A percentile compares a stretch with the other conserved stretches of the same genome.
phyloP scores from a whole-genome alignment of 2,797 vertebrate genomes.

The Microhierax caerulescens region DNA sequence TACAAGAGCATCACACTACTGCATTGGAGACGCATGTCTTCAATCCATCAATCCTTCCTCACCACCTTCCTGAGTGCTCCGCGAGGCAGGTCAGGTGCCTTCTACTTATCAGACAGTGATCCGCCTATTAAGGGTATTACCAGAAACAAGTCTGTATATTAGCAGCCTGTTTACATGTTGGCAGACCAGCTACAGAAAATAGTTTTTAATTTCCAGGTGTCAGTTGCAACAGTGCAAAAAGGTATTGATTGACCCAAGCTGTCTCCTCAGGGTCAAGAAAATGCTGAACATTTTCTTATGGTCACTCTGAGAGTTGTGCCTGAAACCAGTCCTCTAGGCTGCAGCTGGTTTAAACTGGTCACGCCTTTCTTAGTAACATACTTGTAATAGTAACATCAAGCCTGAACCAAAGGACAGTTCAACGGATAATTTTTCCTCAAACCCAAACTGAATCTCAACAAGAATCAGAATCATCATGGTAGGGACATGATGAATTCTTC shows the following conservation, averaged over 20 bases:
- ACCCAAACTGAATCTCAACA: background rate
- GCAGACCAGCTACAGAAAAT: background rate
- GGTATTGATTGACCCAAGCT: background rate
- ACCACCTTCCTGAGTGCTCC: background rate
- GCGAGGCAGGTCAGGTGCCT: background rate
- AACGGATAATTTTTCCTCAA: background rate
- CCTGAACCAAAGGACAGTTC: background rate
- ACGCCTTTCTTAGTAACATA: background rate
- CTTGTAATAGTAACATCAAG: background rate
- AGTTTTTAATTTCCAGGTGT: background rate
- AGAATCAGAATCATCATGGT: background rate
- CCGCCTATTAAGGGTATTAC: rapidly evolving
- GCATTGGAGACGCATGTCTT: rapidly evolving
- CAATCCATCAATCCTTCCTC: background rate
- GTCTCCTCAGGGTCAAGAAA: background rate
- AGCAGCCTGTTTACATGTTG: background rate
- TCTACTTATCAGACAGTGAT: background rate
- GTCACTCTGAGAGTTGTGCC: background rate
- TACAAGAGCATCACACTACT: background rate
- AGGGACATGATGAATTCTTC: background rate
- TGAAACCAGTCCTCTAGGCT: background rate
- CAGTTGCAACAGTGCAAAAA: background rate
- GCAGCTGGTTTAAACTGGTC: background rate
- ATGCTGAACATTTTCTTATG: background rate
- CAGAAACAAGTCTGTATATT: background rate